Percentiles rank a stretch among this genome's conserved stretches.
Conservation (phyloP, 2,113 vertebrate species). For the Herpailurus yagouaroundi region DNA sequence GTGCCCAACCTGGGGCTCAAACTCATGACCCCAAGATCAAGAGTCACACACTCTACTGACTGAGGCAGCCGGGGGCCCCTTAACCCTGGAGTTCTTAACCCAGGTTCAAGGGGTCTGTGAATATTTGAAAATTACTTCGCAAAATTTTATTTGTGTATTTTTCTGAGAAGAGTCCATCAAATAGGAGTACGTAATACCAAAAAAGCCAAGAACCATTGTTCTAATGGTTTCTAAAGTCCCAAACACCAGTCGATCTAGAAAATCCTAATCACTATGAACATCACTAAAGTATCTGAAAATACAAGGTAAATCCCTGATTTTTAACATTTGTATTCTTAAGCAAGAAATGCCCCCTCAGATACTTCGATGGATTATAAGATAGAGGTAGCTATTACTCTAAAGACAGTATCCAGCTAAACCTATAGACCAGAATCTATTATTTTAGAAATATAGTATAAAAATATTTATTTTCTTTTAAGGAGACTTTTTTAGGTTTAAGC, state of each 20-base stretch:
- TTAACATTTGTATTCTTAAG: slow-evolving; percentile 61
- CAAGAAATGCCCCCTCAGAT: background rate
- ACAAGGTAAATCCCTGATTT: slow-evolving; percentile 46
- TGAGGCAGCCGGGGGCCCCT: background rate
- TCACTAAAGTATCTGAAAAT: background rate
- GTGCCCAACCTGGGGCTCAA: background rate
- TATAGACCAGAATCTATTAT: background rate
- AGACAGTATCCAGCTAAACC: background rate
- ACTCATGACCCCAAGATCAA: background rate
- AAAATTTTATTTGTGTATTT: background rate
- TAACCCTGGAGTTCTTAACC: background rate
- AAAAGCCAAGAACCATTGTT: background rate
- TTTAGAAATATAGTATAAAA: background rate
- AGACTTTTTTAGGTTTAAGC: background rate
- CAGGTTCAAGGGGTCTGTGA: background rate
- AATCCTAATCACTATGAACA: background rate
- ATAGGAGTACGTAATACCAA: background rate
- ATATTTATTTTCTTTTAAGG: slow-evolving; percentile 15
- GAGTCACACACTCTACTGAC: background rate
- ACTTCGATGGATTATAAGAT: background rate
- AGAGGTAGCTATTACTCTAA: background rate
- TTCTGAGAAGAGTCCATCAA: slow-evolving; percentile 8
- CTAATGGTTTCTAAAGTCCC: background rate
- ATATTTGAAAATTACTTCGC: background rate
- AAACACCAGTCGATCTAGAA: background rate